Evolutionary conservation across 2,113 vertebrate species (phyloP).

Genomic region (Microtus oregoni): DNA sequence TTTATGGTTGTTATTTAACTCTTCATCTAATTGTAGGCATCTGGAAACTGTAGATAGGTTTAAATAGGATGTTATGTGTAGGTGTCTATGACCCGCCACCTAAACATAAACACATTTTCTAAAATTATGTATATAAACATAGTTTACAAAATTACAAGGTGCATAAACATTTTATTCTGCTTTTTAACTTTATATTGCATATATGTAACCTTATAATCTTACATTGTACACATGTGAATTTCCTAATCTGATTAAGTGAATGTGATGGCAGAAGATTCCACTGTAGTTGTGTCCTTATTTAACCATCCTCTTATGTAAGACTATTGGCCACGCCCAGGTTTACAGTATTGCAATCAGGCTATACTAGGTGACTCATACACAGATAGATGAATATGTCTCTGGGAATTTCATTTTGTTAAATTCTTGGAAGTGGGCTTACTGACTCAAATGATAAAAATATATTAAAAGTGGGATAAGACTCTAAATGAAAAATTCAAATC

Average conservation of each 20-base stretch:
- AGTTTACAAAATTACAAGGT: constrained; percentile 18
- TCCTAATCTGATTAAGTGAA: constrained; percentile 46
- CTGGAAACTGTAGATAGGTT: not conserved
- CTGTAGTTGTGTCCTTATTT: not conserved
- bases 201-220: not conserved
- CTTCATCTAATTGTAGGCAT: constrained; percentile 24
- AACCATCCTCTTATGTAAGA: not conserved
- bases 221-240: not conserved
- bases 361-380: constrained; percentile 3
- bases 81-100: not conserved
- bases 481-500: constrained; percentile 15
- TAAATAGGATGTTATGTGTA: not conserved
- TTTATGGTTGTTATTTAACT: not conserved
- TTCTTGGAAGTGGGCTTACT: constrained; percentile 2
- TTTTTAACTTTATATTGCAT: not conserved
- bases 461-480: constrained; percentile 4
- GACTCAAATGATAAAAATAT: constrained; percentile 4
- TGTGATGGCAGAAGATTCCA: not conserved
- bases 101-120: constrained; percentile 12
- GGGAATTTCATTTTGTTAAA: constrained; percentile 20
- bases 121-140: not conserved
- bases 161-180: not conserved
- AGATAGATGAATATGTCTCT: constrained; percentile 23
- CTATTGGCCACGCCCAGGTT: not conserved
- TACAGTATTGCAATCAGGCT: constrained; percentile 28